These are phyloP conservation scores for Aerospiza tachiro DNA, from an alignment of 2,797 vertebrate genomes.

Conservation along the genomic window DNA sequence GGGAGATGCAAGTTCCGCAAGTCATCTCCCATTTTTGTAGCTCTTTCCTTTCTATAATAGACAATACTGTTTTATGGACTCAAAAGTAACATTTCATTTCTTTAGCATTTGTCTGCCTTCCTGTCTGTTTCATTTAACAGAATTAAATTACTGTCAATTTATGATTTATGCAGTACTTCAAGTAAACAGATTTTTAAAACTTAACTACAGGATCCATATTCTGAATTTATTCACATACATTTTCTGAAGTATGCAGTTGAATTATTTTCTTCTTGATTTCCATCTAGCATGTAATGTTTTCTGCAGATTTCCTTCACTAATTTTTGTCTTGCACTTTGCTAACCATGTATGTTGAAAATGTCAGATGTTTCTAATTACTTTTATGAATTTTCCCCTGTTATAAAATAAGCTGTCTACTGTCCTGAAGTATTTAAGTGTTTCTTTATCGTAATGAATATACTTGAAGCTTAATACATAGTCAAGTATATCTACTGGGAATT, in stretches of 20 bases:
- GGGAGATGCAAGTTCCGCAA: background rate
- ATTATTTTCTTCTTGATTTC: background rate
- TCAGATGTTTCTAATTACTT: background rate
- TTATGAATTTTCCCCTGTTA: background rate
- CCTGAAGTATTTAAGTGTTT: background rate
- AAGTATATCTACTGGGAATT: background rate
- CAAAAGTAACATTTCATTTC: background rate
- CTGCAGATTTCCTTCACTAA: background rate
- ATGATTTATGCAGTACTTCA: background rate
- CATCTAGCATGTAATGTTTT: background rate
- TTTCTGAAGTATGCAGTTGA: background rate
- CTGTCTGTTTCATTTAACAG: background rate
- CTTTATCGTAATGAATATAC: background rate
- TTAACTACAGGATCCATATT: background rate
- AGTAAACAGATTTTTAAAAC: background rate
- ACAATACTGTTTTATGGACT: background rate
- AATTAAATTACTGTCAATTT: background rate
- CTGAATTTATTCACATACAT: background rate
- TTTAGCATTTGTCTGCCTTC: background rate
- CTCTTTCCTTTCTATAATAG: background rate
- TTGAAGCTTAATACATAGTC: background rate
- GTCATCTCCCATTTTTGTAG: background rate
- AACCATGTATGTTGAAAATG: background rate
- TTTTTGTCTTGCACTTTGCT: background rate
- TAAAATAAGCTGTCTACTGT: background rate